Base-by-base conservation (phyloP, 2,113 vertebrate genomes). In the Atrichornis clamosus region DNA sequence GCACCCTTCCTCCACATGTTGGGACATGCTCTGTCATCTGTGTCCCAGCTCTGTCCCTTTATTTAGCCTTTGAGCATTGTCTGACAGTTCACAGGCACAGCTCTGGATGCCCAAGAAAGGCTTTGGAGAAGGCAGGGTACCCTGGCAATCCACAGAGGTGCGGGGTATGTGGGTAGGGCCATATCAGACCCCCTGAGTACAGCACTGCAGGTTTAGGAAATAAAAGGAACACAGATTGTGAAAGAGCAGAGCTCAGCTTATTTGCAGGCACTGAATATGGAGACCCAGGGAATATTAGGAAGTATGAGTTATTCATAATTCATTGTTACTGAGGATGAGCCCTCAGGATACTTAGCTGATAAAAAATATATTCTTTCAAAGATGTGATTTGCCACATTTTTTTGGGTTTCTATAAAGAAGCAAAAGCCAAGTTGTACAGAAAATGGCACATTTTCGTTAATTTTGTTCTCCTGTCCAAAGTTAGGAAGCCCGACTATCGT, bases 21-120 rank as follows among this genome's bases (percentile, higher is more conserved):
- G 74, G 94, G 91, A 98, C 98, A 97, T 30, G 97, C 49, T 96
- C 86, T 91, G 65, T 98, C 99, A 98, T 98, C 98, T 99, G 98
- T 94, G 96, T 86, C 96, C 96, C 70, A 68, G 95, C 93, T 96
- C 95, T 90, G 95, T 95, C 92, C 74, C 93, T 95, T 95, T 87
- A 96, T 90, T 96, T 96, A 84, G 86, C 89, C 46, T 17, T 82
- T 65, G 46, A 49, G 11, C 77, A 70, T 84, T 85, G 89, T 89
- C 75, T 87, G 73, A n/a, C 63, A 73, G 62, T 63, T 88, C 79
- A 67, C 95, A 89, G 91, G 55, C 26, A 32, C 26, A 6, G 68
- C 28, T 46, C 16, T 35, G 50, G 53, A 70, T 92, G 91, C 18
- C 77, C 50, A 85, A 81, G 85, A 91, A 90, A 76, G 64, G 72